phyloP scores from a whole-genome alignment of 2,113 vertebrate genomes.

The Ginglymostoma cirratum region DNA sequence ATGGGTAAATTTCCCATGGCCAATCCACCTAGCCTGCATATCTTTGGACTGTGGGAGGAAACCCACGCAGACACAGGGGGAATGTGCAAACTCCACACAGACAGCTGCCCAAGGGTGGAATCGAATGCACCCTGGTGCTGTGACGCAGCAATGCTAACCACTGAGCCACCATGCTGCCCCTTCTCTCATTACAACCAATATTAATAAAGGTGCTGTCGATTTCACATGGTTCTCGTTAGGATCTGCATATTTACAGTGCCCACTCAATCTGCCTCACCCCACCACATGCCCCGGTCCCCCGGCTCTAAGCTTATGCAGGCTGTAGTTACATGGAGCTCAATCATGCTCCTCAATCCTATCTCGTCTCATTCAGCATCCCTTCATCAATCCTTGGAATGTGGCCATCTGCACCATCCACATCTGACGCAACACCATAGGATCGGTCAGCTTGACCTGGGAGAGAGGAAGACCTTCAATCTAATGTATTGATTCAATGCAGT shows the following conservation, averaged over 20 bases:
- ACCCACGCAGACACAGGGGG: too few relatives aligned
- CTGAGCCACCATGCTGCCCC: too few relatives aligned
- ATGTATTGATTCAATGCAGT: not conserved
- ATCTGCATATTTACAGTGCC: not conserved
- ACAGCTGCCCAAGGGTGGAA: too few relatives aligned
- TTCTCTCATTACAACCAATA: not conserved
- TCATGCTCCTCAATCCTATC: not conserved
- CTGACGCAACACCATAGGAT: not conserved
- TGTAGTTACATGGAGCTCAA: not conserved
- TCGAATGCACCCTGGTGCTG: too few relatives aligned
- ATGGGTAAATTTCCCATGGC: too few relatives aligned
- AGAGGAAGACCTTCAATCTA: not conserved
- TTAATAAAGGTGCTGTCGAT: not conserved
- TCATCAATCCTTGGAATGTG: not conserved
- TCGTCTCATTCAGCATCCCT: not conserved
- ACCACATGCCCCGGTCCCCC: not conserved
- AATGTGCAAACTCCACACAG: too few relatives aligned
- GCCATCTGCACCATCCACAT: not conserved
- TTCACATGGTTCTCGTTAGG: not conserved
- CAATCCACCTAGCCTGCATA: too few relatives aligned
- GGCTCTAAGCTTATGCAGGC: not conserved
- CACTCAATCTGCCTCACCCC: not conserved
- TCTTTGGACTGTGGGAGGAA: too few relatives aligned
- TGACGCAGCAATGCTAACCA: too few relatives aligned
- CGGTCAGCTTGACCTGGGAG: not conserved